phyloP scores from a whole-genome alignment of 2,113 vertebrate species.

The Lutjanus erythropterus region DNA sequence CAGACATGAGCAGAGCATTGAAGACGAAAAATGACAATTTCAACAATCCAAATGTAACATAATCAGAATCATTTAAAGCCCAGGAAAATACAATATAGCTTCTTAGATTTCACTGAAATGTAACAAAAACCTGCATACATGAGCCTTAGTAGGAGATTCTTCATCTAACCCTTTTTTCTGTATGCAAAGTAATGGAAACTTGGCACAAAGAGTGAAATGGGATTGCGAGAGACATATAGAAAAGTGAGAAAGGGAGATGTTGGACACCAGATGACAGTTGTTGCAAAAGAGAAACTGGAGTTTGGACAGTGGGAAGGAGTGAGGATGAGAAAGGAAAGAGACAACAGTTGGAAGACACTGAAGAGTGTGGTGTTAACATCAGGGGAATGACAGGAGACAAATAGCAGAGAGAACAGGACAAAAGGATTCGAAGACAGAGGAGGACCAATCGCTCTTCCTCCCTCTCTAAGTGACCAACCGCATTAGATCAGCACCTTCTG shows the following conservation, averaged over 20 bases:
- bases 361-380: constrained; percentile 34
- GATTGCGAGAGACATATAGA: background rate
- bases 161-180: background rate
- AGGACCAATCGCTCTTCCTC: constrained; percentile 77
- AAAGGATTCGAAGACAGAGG: constrained; percentile 70
- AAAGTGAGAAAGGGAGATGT: background rate
- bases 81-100: background rate
- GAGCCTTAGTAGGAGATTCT: background rate
- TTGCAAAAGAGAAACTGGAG: constrained; percentile 20
- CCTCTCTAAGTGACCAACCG: constrained; percentile 77
- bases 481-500: constrained; percentile 84
- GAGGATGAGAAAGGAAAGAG: constrained; percentile 35
- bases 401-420: constrained; percentile 68
- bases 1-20: background rate
- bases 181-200: background rate
- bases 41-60: background rate
- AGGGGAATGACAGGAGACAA: constrained; percentile 68
- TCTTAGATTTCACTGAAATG: background rate
- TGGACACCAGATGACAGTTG: constrained; percentile 30
- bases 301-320: constrained; percentile 14
- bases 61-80: background rate
- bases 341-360: constrained; percentile 45
- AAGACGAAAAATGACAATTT: background rate
- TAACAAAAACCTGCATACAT: background rate
- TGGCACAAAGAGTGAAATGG: background rate